These are phyloP conservation scores for Drosophila pruinosa DNA, from an alignment of 1,140 invertebrate genomes.

Conservation along the genomic window DNA sequence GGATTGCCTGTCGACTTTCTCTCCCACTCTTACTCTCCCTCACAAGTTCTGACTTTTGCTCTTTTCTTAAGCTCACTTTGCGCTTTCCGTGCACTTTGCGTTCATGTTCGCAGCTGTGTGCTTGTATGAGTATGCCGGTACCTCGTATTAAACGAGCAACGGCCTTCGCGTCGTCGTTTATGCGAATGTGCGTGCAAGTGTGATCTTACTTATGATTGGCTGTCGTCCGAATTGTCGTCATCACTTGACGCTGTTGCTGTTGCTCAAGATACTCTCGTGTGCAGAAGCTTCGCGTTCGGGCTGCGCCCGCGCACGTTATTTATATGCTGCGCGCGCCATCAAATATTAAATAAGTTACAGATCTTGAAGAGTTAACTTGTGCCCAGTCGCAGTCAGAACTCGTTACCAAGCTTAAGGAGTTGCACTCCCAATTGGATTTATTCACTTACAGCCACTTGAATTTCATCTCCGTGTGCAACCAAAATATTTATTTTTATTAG, in stretches of 20 bases:
- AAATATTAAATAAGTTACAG: constrained; percentile 47
- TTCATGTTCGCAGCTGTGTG: not conserved
- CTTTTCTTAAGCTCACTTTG: not conserved
- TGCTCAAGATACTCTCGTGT: constrained; percentile 17
- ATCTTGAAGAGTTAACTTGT: constrained; percentile 53
- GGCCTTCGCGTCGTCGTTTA: not conserved
- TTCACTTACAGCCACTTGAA: not conserved
- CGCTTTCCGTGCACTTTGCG: not conserved
- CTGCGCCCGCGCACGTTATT: constrained; percentile 8
- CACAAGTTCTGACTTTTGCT: not conserved
- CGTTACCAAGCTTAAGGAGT: not conserved
- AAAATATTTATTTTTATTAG: too few relatives aligned
- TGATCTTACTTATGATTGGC: constrained; percentile 39
- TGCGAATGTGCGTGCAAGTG: constrained; percentile 10
- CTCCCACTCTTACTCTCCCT: not conserved
- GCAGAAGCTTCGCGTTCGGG: constrained; percentile 21
- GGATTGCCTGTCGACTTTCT: not conserved
- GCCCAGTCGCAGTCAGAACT: not conserved
- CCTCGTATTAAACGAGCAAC: not conserved
- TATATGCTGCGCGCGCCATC: constrained; percentile 28
- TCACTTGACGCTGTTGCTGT: constrained; percentile 3
- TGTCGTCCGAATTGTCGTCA: constrained; percentile 22
- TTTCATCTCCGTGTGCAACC: too few relatives aligned
- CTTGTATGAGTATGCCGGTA: not conserved
- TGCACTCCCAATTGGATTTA: not conserved